Evolutionary conservation across 2,888 invertebrate genomes (phyloP).

Genomic region (Acronicta aceris): DNA sequence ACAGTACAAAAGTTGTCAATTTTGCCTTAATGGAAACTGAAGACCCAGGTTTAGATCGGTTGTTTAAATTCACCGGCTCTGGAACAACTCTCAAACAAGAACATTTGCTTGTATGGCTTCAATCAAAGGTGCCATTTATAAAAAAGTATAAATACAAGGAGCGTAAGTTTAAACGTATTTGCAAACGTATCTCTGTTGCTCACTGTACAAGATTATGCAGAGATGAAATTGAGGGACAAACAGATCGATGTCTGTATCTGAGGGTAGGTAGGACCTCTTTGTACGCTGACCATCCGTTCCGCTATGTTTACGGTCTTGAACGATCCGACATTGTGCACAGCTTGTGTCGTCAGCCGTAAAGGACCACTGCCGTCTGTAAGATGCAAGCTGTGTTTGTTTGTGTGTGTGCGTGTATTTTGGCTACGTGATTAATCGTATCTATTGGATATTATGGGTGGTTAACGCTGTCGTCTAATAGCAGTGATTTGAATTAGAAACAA

Average conservation of each 20-base stretch:
- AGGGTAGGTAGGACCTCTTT: constrained; percentile 14
- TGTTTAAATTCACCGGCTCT: no score
- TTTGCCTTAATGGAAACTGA: no score
- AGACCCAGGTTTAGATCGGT: no score
- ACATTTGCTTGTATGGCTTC: no score
- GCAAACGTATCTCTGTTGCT: constrained; percentile 1
- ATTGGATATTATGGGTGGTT: constrained; percentile 2
- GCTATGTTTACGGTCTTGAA: constrained; percentile 34
- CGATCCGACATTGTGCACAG: constrained; percentile 20
- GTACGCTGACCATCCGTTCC: constrained; percentile 26
- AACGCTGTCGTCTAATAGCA: not conserved
- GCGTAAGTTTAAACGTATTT: not conserved
- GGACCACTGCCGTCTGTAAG: constrained; percentile 7
- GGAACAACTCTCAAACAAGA: no score
- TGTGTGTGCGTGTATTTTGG: constrained; percentile 3
- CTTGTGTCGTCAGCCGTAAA: constrained; percentile 33
- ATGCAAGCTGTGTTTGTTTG: constrained; percentile 12
- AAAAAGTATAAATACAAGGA: no score
- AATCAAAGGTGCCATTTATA: no score
- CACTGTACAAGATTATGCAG: constrained; percentile 21
- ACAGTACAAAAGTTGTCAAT: no score
- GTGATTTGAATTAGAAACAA: not conserved
- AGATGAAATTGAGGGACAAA: constrained; percentile 33
- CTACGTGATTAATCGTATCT: not conserved
- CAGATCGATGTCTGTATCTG: constrained; percentile 30